Evolutionary conservation across 2,888 invertebrate genomes (phyloP).

Genomic region (Lepidocyrtinus sp.): DNA sequence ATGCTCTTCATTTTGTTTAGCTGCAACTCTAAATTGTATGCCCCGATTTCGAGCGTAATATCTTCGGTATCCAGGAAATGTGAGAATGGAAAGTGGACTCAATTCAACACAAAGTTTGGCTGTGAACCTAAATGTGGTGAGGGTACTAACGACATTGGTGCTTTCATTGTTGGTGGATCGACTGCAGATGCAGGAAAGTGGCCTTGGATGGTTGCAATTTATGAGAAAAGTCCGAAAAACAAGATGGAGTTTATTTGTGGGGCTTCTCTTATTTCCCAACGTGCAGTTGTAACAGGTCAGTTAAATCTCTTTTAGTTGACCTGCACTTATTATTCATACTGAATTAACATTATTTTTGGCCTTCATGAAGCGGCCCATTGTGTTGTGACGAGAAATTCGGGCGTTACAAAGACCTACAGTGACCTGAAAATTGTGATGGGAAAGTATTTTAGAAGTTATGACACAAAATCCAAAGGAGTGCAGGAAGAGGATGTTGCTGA

Average conservation of each 20-base stretch:
- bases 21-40: neutral
- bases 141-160: constrained; percentile 41
- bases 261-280: constrained; percentile 59
- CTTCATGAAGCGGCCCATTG: constrained; percentile 69
- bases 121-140: constrained; percentile 66
- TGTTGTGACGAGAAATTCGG: constrained; percentile 47
- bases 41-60: neutral
- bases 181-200: constrained; percentile 52
- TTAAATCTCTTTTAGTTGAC: neutral
- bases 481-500: constrained; percentile 44
- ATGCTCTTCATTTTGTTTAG: too few relatives aligned
- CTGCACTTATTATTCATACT: neutral
- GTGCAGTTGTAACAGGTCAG: constrained; percentile 60
- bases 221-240: constrained; percentile 63
- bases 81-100: constrained; percentile 61
- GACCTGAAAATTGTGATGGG: constrained; percentile 60
- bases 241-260: constrained; percentile 63
- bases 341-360: too few relatives aligned
- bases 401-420: constrained; percentile 14
- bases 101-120: constrained; percentile 51
- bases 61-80: constrained; percentile 43
- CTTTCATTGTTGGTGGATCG: constrained; percentile 63
- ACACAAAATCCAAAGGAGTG: constrained; percentile 38
- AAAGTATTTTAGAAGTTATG: constrained; percentile 59
- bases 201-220: constrained; percentile 66